phyloP scores from a whole-genome alignment of 2,888 invertebrate species.

The Drosophila maculinotata region DNA sequence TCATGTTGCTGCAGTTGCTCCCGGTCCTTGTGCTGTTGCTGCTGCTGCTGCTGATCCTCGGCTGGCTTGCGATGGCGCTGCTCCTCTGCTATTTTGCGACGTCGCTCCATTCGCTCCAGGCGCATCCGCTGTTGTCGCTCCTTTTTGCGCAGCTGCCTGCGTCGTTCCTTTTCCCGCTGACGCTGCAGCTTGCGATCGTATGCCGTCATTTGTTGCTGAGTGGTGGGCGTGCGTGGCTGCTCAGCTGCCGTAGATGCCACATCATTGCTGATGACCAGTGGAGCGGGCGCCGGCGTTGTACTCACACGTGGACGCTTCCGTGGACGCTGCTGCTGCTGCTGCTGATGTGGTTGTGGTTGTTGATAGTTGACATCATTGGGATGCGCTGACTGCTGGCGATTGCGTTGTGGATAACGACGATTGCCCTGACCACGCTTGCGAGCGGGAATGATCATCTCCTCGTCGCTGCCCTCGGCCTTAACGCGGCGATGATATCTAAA shows the following conservation, averaged over 20 bases:
- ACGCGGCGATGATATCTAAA: slow-evolving; percentile 79
- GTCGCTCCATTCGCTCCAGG: slow-evolving; percentile 53
- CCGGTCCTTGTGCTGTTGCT: slow-evolving; percentile 27
- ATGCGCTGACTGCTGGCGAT: slow-evolving; percentile 35
- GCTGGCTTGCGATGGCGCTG: slow-evolving; percentile 18
- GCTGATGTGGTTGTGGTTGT: slow-evolving; percentile 25
- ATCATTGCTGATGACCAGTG: slow-evolving; percentile 54
- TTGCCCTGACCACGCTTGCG: slow-evolving; percentile 32
- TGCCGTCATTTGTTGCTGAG: slow-evolving; percentile 59
- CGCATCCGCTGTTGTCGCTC: slow-evolving; percentile 67
- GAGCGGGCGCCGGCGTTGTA: slow-evolving; percentile 34
- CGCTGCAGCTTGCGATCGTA: slow-evolving; percentile 76
- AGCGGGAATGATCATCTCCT: slow-evolving; percentile 75
- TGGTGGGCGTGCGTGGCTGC: slow-evolving; percentile 10
- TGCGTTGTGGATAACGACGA: slow-evolving; percentile 42
- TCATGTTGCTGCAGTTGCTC: slow-evolving; percentile 55
- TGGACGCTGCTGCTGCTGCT: slow-evolving; percentile 46
- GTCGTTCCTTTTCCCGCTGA: slow-evolving; percentile 74
- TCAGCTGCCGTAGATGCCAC: slow-evolving; percentile 29
- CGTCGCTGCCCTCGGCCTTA: slow-evolving; percentile 78
- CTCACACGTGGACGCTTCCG: slow-evolving; percentile 48
- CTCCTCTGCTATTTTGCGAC: slow-evolving; percentile 43
- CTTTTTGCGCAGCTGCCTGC: slow-evolving; percentile 64
- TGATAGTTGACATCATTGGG: slow-evolving; percentile 56
- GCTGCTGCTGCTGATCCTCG: slow-evolving; percentile 35